Percentiles rank a stretch among this genome's conserved stretches.
phyloP scores from a whole-genome alignment of 2,888 invertebrate genomes.

The Hyles lineata region DNA sequence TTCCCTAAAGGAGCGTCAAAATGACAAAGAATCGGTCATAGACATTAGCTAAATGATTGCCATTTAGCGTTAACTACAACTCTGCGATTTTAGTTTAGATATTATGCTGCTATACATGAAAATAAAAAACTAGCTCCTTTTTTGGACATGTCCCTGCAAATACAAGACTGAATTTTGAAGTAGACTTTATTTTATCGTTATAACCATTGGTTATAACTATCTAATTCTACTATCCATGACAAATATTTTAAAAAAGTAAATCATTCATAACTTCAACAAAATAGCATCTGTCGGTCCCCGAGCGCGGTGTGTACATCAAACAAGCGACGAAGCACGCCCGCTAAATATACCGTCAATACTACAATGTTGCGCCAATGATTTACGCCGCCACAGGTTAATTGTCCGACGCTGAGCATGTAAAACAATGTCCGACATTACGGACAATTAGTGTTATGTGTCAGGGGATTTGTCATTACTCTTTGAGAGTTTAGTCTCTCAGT shows the following conservation, averaged over 20 bases:
- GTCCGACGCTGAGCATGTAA: neutral
- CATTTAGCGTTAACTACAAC: too few species aligned
- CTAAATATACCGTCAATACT: conserved; percentile 21
- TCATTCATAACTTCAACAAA: neutral
- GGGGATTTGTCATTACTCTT: neutral
- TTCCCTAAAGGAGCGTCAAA: too few species aligned
- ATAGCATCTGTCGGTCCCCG: neutral
- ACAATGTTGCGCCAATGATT: conserved; percentile 18
- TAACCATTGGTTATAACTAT: too few species aligned
- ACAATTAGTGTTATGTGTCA: conserved; percentile 5
- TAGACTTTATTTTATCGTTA: too few species aligned
- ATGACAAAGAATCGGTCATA: too few species aligned
- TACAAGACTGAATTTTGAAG: too few species aligned
- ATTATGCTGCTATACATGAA: too few species aligned
- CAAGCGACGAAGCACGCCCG: neutral
- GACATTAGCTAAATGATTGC: too few species aligned
- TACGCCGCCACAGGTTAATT: conserved; percentile 17
- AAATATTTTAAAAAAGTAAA: neutral
- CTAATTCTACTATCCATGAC: neutral
- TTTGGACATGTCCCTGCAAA: too few species aligned
- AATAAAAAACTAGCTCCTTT: too few species aligned
- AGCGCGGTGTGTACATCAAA: conserved; percentile 2
- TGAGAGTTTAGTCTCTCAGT: neutral
- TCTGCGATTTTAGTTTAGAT: too few species aligned
- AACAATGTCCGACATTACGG: neutral